Base-by-base conservation (phyloP, 2,113 vertebrate genomes). In the Paedocypris sp. region DNA sequence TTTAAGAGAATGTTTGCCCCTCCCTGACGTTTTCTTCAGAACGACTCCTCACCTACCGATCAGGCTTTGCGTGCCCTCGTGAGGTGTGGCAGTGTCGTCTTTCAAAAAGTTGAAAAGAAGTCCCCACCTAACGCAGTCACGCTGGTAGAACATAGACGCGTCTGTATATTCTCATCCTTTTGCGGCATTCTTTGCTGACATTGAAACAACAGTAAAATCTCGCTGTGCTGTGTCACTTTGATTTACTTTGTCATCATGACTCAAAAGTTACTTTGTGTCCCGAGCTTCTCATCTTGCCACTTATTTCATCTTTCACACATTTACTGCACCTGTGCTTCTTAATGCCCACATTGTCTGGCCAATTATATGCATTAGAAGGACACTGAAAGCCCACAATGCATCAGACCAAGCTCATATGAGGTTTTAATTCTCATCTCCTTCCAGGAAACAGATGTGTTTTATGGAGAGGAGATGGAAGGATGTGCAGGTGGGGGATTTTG, bases 401-500 rank as follows among this genome's bases (percentile, higher is more conserved):
- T 32, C 9, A 8, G 42, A 50, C 53, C 53, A 53, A 53, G 13
- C 32, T 32, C 26, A 33, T 64, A 7, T 39, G 53, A 31, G 39
- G 39, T 4, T 13, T 32, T 58, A 32, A 43, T 41, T 66, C 36
- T 62, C 28, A 2, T 35, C 41, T 68, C 38, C 32, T 59, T 66
- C 13, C 77, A 97, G 93, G 59, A 83, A 74, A 64, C 75, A 84
- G 20, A 79, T n/a, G 1, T 61, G 66, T 42, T 97, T 89, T 0
- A 13, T 84, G 38, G 82, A 85, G 81, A 88, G 73, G 43, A 63
- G 77, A 48, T 98, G 95, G 95, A 87, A 91, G 53, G 93, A 98
- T 3, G 88, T 96, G 2, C 70, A 41, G 4, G 92, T 97, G 51
- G 94, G 93, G 13, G 94, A 97, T 63, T 97, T 98, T 60, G 82